Conservation (phyloP, 2,797 vertebrate genomes). For the Squalus acanthias region DNA sequence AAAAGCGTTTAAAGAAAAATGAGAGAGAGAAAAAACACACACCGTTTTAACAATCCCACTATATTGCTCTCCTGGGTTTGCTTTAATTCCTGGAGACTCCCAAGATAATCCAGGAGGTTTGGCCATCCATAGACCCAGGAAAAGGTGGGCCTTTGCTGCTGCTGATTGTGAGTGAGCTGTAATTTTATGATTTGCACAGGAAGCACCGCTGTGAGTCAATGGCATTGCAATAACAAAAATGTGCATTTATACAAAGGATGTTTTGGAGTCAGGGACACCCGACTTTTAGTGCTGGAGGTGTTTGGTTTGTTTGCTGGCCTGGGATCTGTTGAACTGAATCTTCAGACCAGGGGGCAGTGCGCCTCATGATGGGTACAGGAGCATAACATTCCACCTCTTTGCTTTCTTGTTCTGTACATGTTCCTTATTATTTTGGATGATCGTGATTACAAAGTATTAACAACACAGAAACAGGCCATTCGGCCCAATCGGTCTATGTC, state of each 20-base stretch:
- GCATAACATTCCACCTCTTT: neutral
- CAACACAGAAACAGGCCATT: neutral
- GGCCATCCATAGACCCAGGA: neutral
- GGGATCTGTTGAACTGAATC: neutral
- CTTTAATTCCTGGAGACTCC: neutral
- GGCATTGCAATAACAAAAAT: no score
- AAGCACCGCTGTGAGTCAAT: neutral
- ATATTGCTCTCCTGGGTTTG: no score
- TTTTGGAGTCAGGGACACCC: neutral
- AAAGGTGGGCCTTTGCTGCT: neutral
- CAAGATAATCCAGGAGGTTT: neutral
- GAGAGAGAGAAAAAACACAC: neutral
- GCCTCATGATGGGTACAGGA: neutral
- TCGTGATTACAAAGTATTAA: neutral
- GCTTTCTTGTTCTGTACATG: neutral
- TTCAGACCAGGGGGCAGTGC: neutral
- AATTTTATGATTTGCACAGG: neutral
- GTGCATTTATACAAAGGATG: neutral
- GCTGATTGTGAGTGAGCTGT: neutral
- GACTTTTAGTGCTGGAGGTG: neutral
- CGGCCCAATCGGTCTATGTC: neutral
- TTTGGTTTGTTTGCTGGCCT: neutral
- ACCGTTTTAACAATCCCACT: no score
- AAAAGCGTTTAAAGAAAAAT: neutral
- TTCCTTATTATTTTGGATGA: neutral